phyloP scores from a whole-genome alignment of 1,140 invertebrate genomes.

The Calephelis virginiensis region DNA sequence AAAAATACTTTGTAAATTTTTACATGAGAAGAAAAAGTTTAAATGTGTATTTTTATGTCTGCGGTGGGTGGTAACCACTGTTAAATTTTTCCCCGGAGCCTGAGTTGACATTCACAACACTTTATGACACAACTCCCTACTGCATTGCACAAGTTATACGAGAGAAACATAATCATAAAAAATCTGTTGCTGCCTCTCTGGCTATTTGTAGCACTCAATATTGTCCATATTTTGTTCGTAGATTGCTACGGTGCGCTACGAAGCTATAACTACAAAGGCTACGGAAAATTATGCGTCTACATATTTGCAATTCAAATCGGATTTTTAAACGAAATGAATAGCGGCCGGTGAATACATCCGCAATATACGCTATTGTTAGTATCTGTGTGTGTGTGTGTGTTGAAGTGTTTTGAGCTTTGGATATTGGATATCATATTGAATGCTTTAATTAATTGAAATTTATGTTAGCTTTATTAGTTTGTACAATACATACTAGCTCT shows the following conservation, averaged over 20 bases:
- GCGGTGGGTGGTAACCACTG: too few relatives aligned
- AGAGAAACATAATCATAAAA: too few relatives aligned
- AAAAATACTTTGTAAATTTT: too few relatives aligned
- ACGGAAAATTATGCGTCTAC: slow-evolving; percentile 25
- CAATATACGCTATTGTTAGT: slow-evolving; percentile 18
- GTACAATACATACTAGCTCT: too few relatives aligned
- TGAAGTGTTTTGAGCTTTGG: not conserved
- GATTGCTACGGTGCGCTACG: not conserved
- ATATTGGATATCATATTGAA: slow-evolving; percentile 8
- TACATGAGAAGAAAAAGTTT: too few relatives aligned
- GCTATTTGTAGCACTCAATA: not conserved
- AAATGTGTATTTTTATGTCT: too few relatives aligned
- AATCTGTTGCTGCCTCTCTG: too few relatives aligned
- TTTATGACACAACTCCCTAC: too few relatives aligned
- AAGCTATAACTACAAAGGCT: not conserved
- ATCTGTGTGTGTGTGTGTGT: not conserved
- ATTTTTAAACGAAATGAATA: slow-evolving; percentile 25
- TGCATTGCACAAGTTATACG: too few relatives aligned
- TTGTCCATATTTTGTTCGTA: not conserved
- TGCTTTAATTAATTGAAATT: not conserved
- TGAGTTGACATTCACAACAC: too few relatives aligned
- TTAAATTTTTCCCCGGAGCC: too few relatives aligned
- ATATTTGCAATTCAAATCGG: slow-evolving; percentile 31
- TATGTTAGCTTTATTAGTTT: not conserved
- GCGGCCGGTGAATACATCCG: slow-evolving; percentile 10